Base-by-base conservation (phyloP, 2,113 vertebrate genomes). In the Dissostichus mawsoni region DNA sequence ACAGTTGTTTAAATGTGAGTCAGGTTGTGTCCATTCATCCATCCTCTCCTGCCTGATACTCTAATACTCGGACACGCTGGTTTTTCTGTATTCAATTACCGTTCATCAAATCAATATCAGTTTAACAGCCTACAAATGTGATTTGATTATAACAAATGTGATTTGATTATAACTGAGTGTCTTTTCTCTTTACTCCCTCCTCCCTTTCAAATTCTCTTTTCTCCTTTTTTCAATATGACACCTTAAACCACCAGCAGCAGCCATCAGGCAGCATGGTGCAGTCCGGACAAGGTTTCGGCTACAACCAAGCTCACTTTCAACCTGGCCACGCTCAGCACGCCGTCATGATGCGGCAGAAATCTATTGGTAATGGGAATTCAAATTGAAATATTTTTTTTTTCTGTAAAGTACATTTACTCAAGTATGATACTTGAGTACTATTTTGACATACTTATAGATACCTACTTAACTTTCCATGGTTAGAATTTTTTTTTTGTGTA, bases 321-420 rank as follows among this genome's bases (percentile, higher is more conserved):
- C 95, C 96, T 74, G 94, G 95, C 11, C 95, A 96, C n/a, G 91
- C 95, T 56, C 96, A 95, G 78, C 96, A 96, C 74, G 95, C 96
- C 18, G 94, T 96, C 89, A 95, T 98, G 90, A 92, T 95, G 88
- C 95, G 97, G 7, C 97, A 98, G 79, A 98, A 97, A 89, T 98
- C 97, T 11, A 97, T 98, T 16, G 97, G 97, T 98, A 95, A 92
- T 1, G 81, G 6, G 18, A 52, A n/a, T 71, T 66, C 3, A 69
- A 50, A 44, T 47, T 18, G 10, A 67, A 17, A 61, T 1, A 61
- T 29, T 3, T 29, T 3, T 29, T 29, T 29, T 3, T 0, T 1
- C 25, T 29, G 2, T 29, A 29, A 29, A 29, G 3, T 29, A 29
- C 29, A 29, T 29, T 29, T 29, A 29, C 29, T 29, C 29, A 29